These are phyloP conservation scores for Acanthosepion lycidas DNA, from an alignment of 2,888 invertebrate genomes.

Conservation along the genomic window DNA sequence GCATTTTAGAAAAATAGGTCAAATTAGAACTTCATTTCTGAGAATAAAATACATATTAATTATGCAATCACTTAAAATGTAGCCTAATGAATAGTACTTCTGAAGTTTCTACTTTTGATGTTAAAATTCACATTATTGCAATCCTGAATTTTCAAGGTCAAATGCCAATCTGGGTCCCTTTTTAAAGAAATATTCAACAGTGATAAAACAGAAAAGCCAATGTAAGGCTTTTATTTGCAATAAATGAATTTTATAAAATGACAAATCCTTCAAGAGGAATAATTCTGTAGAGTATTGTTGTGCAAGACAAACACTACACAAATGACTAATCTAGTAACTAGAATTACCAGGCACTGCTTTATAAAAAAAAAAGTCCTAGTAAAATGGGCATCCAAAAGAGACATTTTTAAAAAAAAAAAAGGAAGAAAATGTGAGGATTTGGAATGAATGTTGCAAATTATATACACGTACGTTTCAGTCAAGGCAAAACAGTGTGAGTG, in stretches of 20 bases:
- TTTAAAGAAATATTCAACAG: not conserved
- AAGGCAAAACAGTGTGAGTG: not conserved
- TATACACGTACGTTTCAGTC: not conserved
- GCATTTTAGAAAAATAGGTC: not conserved
- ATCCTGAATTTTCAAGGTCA: not conserved
- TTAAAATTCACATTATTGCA: not conserved
- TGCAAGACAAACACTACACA: not conserved
- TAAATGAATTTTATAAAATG: not conserved
- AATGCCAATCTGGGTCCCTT: not conserved
- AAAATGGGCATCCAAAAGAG: not conserved
- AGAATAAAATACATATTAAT: too few species aligned
- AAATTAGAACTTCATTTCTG: not conserved
- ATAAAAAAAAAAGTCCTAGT: not conserved
- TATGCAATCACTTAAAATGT: not conserved
- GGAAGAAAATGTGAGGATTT: not conserved
- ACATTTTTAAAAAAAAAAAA: not conserved
- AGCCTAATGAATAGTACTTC: not conserved
- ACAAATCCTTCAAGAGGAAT: not conserved
- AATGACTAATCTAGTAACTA: not conserved
- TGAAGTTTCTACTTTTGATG: not conserved
- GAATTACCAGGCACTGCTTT: not conserved
- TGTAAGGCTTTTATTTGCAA: not conserved
- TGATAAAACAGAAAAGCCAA: not conserved
- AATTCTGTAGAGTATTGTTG: not conserved
- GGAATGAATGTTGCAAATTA: not conserved